phyloP scores from a whole-genome alignment of 2,113 vertebrate species.

The Sarotherodon lohbergeri region DNA sequence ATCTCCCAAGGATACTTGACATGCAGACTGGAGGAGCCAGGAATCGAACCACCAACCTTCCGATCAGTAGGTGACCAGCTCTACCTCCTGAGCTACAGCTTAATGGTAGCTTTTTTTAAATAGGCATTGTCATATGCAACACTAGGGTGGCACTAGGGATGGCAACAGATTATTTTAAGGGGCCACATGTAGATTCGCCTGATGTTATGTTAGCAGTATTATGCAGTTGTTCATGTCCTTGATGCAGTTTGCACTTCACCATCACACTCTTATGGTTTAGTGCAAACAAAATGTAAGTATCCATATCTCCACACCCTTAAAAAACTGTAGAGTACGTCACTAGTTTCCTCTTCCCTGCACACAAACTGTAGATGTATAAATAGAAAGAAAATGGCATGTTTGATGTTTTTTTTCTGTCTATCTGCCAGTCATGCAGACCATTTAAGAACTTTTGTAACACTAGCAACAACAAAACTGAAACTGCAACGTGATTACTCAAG shows the following conservation, averaged over 20 bases:
- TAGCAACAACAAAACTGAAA: background rate
- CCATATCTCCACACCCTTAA: background rate
- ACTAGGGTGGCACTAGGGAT: background rate
- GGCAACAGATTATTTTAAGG: background rate
- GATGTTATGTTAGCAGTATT: background rate
- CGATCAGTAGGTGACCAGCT: too few relatives aligned
- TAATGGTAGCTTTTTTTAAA: background rate
- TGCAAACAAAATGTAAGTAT: background rate
- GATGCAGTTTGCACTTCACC: background rate
- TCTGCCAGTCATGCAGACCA: background rate
- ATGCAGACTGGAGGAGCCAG: too few relatives aligned
- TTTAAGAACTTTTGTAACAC: background rate
- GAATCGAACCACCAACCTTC: too few relatives aligned
- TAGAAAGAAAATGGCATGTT: background rate
- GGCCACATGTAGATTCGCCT: background rate
- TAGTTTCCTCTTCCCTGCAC: background rate
- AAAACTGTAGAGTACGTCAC: background rate
- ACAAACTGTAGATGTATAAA: background rate
- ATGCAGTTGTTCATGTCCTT: background rate
- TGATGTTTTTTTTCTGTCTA: rapidly evolving
- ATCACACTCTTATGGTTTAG: background rate
- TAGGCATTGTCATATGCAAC: background rate
- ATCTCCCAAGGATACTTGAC: too few relatives aligned
- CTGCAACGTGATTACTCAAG: background rate
- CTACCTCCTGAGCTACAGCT: background rate